Conservation (phyloP, 2,888 invertebrate species). For the Pristionchus mayeri region DNA sequence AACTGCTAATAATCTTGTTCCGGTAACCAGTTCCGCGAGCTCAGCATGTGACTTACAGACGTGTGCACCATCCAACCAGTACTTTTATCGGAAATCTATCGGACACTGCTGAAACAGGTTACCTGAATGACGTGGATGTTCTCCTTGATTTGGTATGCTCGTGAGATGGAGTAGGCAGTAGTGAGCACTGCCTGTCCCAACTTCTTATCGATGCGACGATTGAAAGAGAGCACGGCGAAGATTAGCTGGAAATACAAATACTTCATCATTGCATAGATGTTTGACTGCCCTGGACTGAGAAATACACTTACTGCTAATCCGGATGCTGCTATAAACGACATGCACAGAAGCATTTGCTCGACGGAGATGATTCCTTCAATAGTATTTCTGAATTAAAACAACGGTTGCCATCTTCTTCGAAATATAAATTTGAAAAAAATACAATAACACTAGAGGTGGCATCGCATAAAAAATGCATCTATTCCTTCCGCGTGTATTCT, state of each 20-base stretch:
- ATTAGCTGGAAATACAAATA: not conserved
- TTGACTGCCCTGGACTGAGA: not conserved
- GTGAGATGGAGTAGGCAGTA: not conserved
- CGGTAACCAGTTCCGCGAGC: not conserved
- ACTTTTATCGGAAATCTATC: too few relatives aligned
- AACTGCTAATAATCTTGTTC: too few relatives aligned
- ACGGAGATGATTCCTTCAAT: not conserved
- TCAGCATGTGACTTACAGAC: too few relatives aligned
- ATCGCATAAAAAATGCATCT: too few relatives aligned
- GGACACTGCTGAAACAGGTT: too few relatives aligned
- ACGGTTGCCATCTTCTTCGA: not conserved
- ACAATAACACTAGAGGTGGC: too few relatives aligned
- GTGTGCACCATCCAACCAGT: too few relatives aligned
- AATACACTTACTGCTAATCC: not conserved
- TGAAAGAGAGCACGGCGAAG: not conserved
- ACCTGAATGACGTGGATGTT: not conserved
- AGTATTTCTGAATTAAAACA: not conserved
- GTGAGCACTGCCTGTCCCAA: not conserved
- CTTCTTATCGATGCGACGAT: not conserved
- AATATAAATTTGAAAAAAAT: not conserved
- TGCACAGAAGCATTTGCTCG: not conserved
- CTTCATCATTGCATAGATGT: too few relatives aligned
- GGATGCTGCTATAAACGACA: not conserved
- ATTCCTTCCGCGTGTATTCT: too few relatives aligned
- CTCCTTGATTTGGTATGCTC: constrained; percentile 19